Conservation (phyloP, 2,113 vertebrate species). For the Hyperopisus bebe region DNA sequence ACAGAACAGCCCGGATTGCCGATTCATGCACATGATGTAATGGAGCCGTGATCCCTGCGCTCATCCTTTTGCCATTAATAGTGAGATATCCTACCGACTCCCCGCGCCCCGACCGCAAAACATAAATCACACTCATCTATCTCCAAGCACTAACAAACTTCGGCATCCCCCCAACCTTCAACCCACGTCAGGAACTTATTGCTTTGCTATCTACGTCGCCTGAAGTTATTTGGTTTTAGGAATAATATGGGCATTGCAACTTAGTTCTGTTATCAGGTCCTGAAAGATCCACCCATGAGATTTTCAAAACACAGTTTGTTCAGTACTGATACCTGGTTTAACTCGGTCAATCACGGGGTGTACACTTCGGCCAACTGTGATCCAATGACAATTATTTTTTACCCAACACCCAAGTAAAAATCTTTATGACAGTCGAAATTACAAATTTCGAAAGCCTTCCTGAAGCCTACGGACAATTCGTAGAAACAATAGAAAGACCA, state of each 20-base stretch:
- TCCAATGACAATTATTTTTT: neutral
- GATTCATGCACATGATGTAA: neutral
- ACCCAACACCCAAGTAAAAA: neutral
- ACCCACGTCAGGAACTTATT: neutral
- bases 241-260: neutral
- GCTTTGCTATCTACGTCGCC: neutral
- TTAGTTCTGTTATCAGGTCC: neutral
- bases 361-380: neutral
- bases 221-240: neutral
- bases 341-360: neutral
- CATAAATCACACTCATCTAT: neutral
- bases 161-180: neutral
- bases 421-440: neutral
- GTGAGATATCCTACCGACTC: neutral
- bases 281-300: neutral
- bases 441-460: neutral
- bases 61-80: neutral
- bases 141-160: neutral
- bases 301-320: neutral
- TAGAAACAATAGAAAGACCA: neutral
- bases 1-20: neutral
- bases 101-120: neutral
- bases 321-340: neutral
- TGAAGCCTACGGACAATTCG: neutral
- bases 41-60: neutral